Base-by-base conservation (phyloP, 2,888 invertebrate species). In the Magallana nippona region DNA sequence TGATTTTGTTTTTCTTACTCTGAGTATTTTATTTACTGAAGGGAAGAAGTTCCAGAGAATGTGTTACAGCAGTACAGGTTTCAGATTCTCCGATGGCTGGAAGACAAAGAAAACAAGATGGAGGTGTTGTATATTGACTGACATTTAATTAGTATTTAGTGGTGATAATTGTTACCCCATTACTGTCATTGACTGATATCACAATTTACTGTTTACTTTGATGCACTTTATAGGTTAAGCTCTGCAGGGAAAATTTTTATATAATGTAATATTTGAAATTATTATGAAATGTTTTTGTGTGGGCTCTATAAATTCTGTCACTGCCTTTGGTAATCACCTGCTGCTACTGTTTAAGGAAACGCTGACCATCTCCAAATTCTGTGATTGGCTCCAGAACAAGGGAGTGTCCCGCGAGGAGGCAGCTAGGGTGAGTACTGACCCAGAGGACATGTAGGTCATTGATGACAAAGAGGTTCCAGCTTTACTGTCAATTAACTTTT, bases 41-140 rank as follows among this genome's bases (percentile, higher is more conserved):
- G 93, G 81, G 93, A 93, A 78, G 91, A 92, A 60, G 90, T 93
- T 32, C 92, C 91, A 32, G 92, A 92, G 83, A 93, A 93, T 90
- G 90, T 93, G 17, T 87, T 93, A 32, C 91, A 93, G 84, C 92
- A 92, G 82, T 91, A 93, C 83, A 89, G 91, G 78, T 89, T 88
- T 83, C 90, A 91, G 84, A 91, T 93, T 81, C 84, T 93, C 1
- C 88, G 91, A 56, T 93, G 93, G 93, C 88, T 93, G 82, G 91
- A 92, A 82, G 92, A 92, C 27, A 86, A 91, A 55, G 89, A 89
- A 83, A 90, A 91, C 17, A 89, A 92, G 79, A 89, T 90, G 84
- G 93, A 93, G 89, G 92, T 92, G 82, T 78, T 55, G 11, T 55
- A 15, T 55, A 78, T 5, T 44, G 2, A 8, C 44, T 44, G 44